Percentiles rank a stretch among this genome's conserved stretches.
These are phyloP conservation scores for Paratilapia polleni DNA, from an alignment of 2,113 vertebrate species.

Conservation along the genomic window DNA sequence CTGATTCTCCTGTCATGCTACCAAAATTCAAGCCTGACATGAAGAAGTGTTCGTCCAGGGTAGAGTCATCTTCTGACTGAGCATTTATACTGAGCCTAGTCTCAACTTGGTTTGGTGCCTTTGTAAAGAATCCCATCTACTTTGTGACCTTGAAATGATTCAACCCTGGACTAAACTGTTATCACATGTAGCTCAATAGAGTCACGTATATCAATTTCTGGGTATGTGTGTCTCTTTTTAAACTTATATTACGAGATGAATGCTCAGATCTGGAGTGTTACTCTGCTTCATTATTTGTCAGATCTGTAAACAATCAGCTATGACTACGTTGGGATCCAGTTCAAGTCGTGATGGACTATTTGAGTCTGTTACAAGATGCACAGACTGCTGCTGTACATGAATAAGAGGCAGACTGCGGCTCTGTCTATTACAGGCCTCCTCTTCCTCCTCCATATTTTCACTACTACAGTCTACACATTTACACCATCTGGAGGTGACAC, in stretches of 20 bases:
- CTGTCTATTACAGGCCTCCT: constrained; percentile 1
- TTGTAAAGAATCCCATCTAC: neutral
- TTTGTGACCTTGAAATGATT: neutral
- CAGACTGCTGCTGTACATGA: constrained; percentile 2
- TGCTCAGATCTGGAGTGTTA: neutral
- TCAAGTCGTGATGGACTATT: constrained; percentile 35
- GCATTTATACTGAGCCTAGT: neutral
- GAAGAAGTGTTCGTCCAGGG: neutral
- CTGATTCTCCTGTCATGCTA: constrained; percentile 24
- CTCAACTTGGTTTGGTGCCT: neutral
- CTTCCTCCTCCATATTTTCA: neutral
- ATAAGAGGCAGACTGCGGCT: constrained; percentile 24
- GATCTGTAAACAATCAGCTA: constrained; percentile 21
- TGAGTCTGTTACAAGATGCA: constrained; percentile 10
- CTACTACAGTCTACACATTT: constrained; percentile 19
- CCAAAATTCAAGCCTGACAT: constrained; percentile 18
- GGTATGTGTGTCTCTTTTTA: neutral
- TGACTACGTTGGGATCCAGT: constrained; percentile 10
- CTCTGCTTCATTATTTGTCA: neutral
- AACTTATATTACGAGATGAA: neutral
- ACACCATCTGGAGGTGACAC: constrained; percentile 45
- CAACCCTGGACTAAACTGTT: neutral
- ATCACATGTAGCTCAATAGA: neutral
- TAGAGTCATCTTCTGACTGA: neutral
- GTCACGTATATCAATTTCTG: neutral